Evolutionary conservation across 1,140 invertebrate species (phyloP).

Genomic region (Cyclargus thomasi): DNA sequence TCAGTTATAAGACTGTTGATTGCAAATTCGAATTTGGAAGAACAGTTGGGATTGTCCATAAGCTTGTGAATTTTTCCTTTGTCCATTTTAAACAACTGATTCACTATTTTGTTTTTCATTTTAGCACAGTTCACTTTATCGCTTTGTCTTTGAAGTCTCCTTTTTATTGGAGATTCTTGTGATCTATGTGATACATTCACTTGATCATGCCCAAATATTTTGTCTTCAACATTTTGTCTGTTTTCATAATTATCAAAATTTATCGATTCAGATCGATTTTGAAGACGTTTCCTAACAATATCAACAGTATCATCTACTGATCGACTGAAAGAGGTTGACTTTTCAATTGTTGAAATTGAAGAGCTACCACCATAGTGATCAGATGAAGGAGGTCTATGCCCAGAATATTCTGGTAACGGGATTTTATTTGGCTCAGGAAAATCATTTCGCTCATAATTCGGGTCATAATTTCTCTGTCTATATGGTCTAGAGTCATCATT

Average conservation of each 20-base stretch:
- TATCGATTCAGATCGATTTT: conserved; percentile 44
- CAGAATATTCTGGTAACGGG: conserved; percentile 39
- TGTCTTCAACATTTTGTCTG: conserved; percentile 24
- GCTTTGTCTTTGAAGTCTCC: conserved; percentile 38
- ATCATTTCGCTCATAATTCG: conserved; percentile 30
- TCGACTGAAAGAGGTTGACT: conserved; percentile 53
- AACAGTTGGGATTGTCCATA: conserved; percentile 65
- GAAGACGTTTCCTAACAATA: conserved; percentile 54
- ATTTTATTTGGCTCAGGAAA: conserved; percentile 35
- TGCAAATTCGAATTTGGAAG: conserved; percentile 68
- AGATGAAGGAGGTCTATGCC: conserved; percentile 61
- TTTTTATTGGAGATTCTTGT: conserved; percentile 41
- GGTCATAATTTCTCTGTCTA: background rate
- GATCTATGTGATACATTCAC: conserved; percentile 28
- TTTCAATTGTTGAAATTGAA: conserved; percentile 40
- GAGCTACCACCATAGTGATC: conserved; percentile 60
- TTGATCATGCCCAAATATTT: conserved; percentile 22
- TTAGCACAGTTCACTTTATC: conserved; percentile 56
- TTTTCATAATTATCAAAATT: conserved; percentile 28
- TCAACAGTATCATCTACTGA: conserved; percentile 66
- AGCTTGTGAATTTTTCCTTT: conserved; percentile 66
- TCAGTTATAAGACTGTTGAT: conserved; percentile 66
- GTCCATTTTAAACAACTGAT: conserved; percentile 69
- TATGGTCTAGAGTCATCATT: conserved; percentile 8
- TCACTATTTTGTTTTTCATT: conserved; percentile 68